Conservation (phyloP, 2,888 invertebrate genomes). For the Synergus laeviventris region DNA sequence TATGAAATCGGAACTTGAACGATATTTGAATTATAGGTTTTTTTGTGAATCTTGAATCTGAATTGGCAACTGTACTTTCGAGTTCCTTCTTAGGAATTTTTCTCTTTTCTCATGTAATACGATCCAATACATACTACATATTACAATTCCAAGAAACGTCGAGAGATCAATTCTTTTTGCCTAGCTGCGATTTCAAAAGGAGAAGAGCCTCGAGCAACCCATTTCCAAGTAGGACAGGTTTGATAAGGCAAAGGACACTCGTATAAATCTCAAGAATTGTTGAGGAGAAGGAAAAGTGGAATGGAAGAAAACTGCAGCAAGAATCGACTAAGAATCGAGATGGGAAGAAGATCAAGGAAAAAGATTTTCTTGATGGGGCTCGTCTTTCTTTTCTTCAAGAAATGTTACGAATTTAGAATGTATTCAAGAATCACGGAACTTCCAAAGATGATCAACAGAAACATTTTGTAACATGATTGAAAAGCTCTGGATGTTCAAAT, state of each 20-base stretch:
- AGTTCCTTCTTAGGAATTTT: not conserved
- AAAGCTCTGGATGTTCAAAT: too few relatives aligned
- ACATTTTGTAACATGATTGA: not conserved
- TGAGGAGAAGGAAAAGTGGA: constrained; percentile 26
- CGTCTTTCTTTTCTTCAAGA: constrained; percentile 44
- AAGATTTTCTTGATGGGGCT: constrained; percentile 46
- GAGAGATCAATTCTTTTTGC: constrained; percentile 49
- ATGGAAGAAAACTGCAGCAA: constrained; percentile 38
- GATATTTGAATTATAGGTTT: too few relatives aligned
- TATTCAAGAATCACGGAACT: constrained; percentile 40
- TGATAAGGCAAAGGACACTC: constrained; percentile 54
- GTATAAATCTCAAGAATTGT: constrained; percentile 49
- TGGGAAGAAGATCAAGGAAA: constrained; percentile 34
- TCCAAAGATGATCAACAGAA: constrained; percentile 6
- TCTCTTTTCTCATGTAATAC: not conserved
- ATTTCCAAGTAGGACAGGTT: constrained; percentile 52
- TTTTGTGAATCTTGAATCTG: not conserved
- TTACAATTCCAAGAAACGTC: constrained; percentile 6
- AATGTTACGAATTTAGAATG: constrained; percentile 13
- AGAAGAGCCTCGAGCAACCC: constrained; percentile 51
- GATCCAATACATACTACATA: constrained; percentile 3
- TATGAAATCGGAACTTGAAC: too few relatives aligned
- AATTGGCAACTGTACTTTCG: not conserved
- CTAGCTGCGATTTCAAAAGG: constrained; percentile 49
- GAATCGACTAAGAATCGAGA: constrained; percentile 40